These are phyloP conservation scores for Mycalesis mineus DNA, from an alignment of 2,888 invertebrate species.

Conservation along the genomic window DNA sequence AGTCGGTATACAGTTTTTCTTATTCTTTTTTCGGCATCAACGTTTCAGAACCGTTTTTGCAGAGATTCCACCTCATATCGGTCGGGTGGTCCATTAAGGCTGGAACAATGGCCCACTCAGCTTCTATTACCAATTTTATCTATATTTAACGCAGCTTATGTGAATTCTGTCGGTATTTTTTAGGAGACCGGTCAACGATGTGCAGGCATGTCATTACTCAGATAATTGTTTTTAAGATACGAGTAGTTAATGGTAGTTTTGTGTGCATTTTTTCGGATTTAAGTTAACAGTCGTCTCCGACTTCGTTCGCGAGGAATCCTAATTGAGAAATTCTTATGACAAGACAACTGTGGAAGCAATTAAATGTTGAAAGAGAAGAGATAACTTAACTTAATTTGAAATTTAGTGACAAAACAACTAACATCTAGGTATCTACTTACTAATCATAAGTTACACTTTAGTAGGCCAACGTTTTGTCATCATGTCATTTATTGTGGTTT, in stretches of 20 bases:
- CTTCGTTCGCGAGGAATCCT: no score
- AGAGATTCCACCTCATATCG: conserved; percentile 49
- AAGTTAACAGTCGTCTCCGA: not conserved
- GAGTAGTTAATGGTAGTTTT: conserved; percentile 11
- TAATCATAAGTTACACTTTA: no score
- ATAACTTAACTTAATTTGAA: no score
- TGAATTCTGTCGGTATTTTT: conserved; percentile 58
- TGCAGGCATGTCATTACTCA: conserved; percentile 38
- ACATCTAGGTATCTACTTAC: no score
- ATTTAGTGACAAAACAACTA: no score
- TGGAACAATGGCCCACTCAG: conserved; percentile 70
- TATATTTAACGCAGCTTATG: conserved; percentile 70
- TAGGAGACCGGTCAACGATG: conserved; percentile 43
- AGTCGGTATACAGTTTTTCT: conserved; percentile 64
- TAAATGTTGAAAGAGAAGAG: no score
- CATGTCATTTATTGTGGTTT: no score
- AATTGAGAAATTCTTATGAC: no score
- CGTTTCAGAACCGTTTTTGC: conserved; percentile 64
- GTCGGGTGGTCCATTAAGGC: conserved; percentile 72
- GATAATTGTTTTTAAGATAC: conserved; percentile 29
- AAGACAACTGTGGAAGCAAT: no score
- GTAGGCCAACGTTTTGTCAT: no score
- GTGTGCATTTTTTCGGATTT: not conserved
- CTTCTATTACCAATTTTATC: conserved; percentile 71
- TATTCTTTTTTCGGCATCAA: conserved; percentile 58